A percentile compares a stretch with the other conserved stretches of the same genome.
phyloP scores from a whole-genome alignment of 2,113 vertebrate genomes.

The Motacilla tschutschensis region DNA sequence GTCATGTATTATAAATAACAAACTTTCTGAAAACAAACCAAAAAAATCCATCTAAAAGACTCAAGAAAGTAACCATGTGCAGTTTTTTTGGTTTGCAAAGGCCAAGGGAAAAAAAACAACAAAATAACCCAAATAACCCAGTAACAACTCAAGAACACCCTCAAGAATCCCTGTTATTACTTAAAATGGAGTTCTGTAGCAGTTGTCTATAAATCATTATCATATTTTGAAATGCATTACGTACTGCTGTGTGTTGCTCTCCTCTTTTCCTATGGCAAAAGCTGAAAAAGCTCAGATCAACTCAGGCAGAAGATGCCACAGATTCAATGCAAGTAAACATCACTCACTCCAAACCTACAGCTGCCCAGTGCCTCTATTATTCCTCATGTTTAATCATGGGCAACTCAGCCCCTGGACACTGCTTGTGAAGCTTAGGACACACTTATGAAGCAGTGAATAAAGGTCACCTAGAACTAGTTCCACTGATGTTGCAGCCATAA shows the following conservation, averaged over 20 bases:
- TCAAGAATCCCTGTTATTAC: not conserved
- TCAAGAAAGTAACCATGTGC: fast-evolving
- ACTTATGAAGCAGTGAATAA: not conserved
- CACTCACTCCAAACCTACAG: not conserved
- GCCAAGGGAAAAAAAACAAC: fast-evolving
- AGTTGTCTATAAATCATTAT: not conserved
- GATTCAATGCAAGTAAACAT: not conserved
- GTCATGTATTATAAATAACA: not conserved
- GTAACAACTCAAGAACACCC: not conserved
- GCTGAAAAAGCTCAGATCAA: not conserved
- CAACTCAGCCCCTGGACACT: not conserved
- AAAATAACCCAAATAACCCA: not conserved
- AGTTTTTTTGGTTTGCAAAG: not conserved
- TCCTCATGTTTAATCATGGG: not conserved
- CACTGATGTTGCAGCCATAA: not conserved
- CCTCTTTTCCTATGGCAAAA: not conserved
- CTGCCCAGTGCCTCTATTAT: not conserved
- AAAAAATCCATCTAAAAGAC: not conserved
- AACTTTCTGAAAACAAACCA: not conserved
- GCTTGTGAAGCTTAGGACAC: not conserved
- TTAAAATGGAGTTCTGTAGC: not conserved
- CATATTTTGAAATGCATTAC: not conserved
- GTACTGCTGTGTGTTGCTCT: not conserved
- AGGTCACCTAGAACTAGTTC: not conserved
- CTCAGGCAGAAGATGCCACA: not conserved